Conservation (phyloP, 2,888 invertebrate species). For the Ceraclea dissimilis region DNA sequence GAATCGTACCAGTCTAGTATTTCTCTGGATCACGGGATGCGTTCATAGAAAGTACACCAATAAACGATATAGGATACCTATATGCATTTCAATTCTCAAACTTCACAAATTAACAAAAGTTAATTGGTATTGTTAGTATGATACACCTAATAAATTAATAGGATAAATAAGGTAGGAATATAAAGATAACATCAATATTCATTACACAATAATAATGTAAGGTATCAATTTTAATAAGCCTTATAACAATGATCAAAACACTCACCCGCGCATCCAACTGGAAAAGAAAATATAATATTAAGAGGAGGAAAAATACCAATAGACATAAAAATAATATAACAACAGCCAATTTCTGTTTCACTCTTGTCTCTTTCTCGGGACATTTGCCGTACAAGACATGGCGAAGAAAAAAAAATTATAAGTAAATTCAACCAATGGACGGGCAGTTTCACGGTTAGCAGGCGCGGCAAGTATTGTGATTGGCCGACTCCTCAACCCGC, state of each 20-base stretch:
- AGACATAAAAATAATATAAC: conserved; percentile 1
- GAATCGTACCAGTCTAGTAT: too few species aligned
- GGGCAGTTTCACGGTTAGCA: conserved; percentile 38
- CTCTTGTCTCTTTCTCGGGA: conserved; percentile 12
- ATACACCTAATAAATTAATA: too few species aligned
- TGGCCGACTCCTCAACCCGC: conserved; percentile 33
- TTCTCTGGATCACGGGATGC: too few species aligned
- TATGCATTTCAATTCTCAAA: too few species aligned
- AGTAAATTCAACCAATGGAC: conserved; percentile 39
- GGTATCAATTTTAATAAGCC: conserved; percentile 1
- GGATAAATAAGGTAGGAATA: too few species aligned
- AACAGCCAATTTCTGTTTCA: conserved; percentile 10
- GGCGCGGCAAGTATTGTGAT: conserved; percentile 40
- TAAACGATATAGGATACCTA: too few species aligned
- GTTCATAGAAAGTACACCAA: too few species aligned
- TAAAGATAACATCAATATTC: neutral
- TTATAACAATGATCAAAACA: conserved; percentile 6
- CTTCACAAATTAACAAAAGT: too few species aligned
- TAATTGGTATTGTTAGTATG: too few species aligned
- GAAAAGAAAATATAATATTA: conserved; percentile 9
- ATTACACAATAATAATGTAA: neutral
- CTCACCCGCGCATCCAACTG: conserved; percentile 10
- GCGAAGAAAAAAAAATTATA: conserved; percentile 5
- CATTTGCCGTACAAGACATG: conserved; percentile 16
- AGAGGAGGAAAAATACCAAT: neutral